Percentiles rank a stretch among this genome's conserved stretches.
Conservation (phyloP, 2,888 invertebrate species). For the Sipha maydis region DNA sequence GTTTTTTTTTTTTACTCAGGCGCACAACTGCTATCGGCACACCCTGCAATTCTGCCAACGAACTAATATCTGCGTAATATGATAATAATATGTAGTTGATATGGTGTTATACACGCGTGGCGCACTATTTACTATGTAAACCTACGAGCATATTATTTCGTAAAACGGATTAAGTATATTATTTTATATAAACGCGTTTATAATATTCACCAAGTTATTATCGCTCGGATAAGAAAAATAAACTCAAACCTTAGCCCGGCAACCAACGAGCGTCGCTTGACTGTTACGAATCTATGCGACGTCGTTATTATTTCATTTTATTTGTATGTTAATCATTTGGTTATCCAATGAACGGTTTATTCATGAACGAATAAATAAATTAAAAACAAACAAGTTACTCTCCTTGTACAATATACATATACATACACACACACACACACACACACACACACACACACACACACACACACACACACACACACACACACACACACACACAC, state of each 20-base stretch:
- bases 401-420: background rate
- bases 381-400: slow-evolving; percentile 1
- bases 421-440: too few species aligned
- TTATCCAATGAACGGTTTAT: background rate
- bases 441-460: too few species aligned
- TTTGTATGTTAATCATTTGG: background rate
- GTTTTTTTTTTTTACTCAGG: too few species aligned
- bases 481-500: too few species aligned
- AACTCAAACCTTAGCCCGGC: background rate
- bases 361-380: background rate
- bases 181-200: too few species aligned
- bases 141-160: background rate
- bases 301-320: background rate
- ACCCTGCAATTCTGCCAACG: background rate
- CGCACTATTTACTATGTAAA: background rate
- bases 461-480: too few species aligned
- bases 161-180: background rate
- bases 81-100: too few species aligned
- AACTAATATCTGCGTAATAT: too few species aligned
- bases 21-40: too few species aligned
- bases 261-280: background rate
- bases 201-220: background rate
- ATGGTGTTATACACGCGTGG: too few species aligned
- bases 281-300: background rate
- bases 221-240: background rate